Evolutionary conservation across 2,113 vertebrate species (phyloP).

Genomic region (Neotoma lepida): DNA sequence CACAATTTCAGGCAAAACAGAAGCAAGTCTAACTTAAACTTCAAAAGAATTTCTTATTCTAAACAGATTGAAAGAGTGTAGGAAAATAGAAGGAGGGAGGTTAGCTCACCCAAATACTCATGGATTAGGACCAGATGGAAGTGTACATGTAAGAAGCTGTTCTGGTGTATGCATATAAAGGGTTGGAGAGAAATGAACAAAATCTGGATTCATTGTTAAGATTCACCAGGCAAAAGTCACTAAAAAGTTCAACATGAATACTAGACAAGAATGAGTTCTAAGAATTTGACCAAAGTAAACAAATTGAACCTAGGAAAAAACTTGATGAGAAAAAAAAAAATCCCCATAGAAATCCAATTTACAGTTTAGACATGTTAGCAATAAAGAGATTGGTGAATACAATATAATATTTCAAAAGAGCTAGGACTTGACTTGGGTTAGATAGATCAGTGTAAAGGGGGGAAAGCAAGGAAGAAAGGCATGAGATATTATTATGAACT

Average conservation of each 20-base stretch:
- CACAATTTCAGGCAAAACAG: conserved; percentile 25
- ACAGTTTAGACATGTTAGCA: not conserved
- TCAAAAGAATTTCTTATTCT: not conserved
- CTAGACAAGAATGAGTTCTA: not conserved
- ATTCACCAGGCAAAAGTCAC: not conserved
- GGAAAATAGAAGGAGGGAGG: not conserved
- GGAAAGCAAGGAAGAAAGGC: not conserved
- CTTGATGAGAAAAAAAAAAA: not conserved
- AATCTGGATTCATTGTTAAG: not conserved
- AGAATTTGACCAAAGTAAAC: not conserved
- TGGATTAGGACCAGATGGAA: not conserved
- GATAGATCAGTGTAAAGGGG: not conserved
- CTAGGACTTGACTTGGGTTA: not conserved
- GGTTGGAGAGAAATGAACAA: not conserved
- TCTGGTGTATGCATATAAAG: not conserved
- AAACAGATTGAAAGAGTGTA: not conserved
- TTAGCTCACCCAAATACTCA: not conserved
- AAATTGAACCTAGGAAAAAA: not conserved
- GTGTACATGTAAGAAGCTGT: too few relatives aligned
- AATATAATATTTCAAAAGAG: not conserved
- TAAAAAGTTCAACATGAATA: not conserved
- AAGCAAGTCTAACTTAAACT: not conserved
- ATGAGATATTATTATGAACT: not conserved
- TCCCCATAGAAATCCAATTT: not conserved
- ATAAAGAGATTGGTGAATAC: not conserved